Evolutionary conservation across 2,888 invertebrate species (phyloP).

Genomic region (Dyspetes luteomarginatus): DNA sequence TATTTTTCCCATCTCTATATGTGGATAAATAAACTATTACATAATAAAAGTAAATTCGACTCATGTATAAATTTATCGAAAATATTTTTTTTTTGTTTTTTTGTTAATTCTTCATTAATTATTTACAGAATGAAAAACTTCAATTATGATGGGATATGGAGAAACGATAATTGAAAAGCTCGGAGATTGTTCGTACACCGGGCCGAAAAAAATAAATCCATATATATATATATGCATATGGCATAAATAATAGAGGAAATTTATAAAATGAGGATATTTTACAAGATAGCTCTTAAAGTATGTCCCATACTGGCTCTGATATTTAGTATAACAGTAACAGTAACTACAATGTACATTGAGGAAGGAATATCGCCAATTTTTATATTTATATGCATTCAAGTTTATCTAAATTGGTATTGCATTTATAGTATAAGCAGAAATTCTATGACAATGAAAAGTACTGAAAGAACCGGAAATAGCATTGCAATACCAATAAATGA

Average conservation of each 20-base stretch:
- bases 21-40: too few species aligned
- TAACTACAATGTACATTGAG: slow-evolving; percentile 73
- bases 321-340: slow-evolving; percentile 72
- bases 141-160: not conserved
- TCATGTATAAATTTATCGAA: not conserved
- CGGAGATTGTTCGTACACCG: not conserved
- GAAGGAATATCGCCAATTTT: slow-evolving; percentile 72
- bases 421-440: slow-evolving; percentile 72
- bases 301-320: slow-evolving; percentile 73
- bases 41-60: not conserved
- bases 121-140: slow-evolving; percentile 6
- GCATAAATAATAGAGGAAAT: not conserved
- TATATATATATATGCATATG: not conserved
- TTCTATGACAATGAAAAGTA: slow-evolving; percentile 66
- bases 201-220: too few species aligned
- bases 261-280: slow-evolving; percentile 34
- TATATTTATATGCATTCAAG: slow-evolving; percentile 74
- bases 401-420: slow-evolving; percentile 78
- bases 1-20: too few species aligned
- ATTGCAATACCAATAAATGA: slow-evolving; percentile 46
- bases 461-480: slow-evolving; percentile 49
- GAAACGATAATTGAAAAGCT: not conserved
- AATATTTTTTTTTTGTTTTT: not conserved
- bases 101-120: not conserved
- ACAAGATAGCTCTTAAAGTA: slow-evolving; percentile 60